Evolutionary conservation across 1,140 invertebrate genomes (phyloP), one percentile per base, ranked within the genome.

Genomic region (Lasioglossum albipes): DNA sequence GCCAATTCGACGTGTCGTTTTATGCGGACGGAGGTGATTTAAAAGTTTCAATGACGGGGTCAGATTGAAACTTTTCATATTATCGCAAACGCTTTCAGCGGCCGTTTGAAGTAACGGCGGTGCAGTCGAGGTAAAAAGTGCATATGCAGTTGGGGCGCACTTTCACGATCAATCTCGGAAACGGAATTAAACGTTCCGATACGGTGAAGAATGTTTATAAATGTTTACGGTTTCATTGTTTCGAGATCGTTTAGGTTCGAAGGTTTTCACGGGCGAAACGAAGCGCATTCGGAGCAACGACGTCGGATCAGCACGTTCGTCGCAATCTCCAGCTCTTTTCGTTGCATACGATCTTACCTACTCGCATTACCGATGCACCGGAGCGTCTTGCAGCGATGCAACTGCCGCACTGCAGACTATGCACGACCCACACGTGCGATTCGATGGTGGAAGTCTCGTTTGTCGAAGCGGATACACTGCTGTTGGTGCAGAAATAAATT

Each of bases 321-420:
- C 52, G 64, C 5, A 66, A 42, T 66, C 20, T 20, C 18, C 7
- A 2, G 64, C 20, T n/a, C 36, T 41, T 13, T 65, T 65, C 64
- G 4, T 36, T 41, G 64, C 64, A 41, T 20, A 22, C 36, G 6
- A 41, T 66, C 18, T 66, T 66, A 36, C 27, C 36, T 54, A 5
- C 64, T 66, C 41, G 36, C 36, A 66, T 66, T 66, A 66, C 64
- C 64, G 64, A 66, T 66, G 64, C 64, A 42, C 7, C 41, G 64
- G 64, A 66, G 64, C 64, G 41, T 42, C 36, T 66, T 42, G 64
- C 64, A 66, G 27, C 62, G 31, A 64, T 66, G 18, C 64, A 66
- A 41, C 36, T 42, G 64, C 64, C 64, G 41, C 64, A 66, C 36
- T 66, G 64, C 64, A 66, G 64, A 20, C 7, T 42, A 16, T 42